Base-by-base conservation (phyloP, 2,797 vertebrate species). In the Borostomias antarcticus region DNA sequence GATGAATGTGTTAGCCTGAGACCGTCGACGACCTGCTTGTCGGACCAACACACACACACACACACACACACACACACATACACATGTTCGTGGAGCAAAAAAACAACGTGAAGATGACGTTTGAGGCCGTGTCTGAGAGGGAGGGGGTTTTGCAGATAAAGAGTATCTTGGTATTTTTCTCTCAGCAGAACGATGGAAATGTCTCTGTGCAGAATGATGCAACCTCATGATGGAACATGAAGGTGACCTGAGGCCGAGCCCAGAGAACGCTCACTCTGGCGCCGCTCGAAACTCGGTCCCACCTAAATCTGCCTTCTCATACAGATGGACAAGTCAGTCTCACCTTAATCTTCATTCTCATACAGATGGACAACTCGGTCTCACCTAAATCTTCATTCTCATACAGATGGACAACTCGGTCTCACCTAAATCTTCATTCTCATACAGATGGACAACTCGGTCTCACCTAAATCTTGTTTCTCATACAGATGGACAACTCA, bases 171-270 rank as follows among this genome's bases (percentile, higher is more conserved):
- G 40, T 56, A 30, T 30, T 56, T 19, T 56, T 30, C 29, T 56
- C 29, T 32, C 7, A 56, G 17, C 29, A 56, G 53, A 32, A n/a
- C n/a, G n/a, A n/a, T n/a, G 40, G 32, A 33, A 3, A 56, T 5
- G 47, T 56, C 32, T 56, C 43, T 11, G 15, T 28, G n/a, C 33
- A 59, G 15, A 15, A 28, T 45, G 58, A 59, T n/a, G 35, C 58
- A 43, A 43, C 58, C 13, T 59, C 4, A 23, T 26, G 23, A 28
- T 59, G 58, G 58, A 59, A 43, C 35, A 43, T 59, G 35, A 43
- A 59, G 25, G 19, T 43, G 3, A 26, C 37, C 23, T 25, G 33
- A 37, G 33, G 10, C 6, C 17, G 19, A 45, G 40, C 15, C 40
- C 40, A 45, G 37, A 13, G 13, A 23, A 40, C 2, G 35, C 25